These are phyloP conservation scores for Caiman crocodilus DNA, from an alignment of 2,797 vertebrate species.

Conservation along the genomic window DNA sequence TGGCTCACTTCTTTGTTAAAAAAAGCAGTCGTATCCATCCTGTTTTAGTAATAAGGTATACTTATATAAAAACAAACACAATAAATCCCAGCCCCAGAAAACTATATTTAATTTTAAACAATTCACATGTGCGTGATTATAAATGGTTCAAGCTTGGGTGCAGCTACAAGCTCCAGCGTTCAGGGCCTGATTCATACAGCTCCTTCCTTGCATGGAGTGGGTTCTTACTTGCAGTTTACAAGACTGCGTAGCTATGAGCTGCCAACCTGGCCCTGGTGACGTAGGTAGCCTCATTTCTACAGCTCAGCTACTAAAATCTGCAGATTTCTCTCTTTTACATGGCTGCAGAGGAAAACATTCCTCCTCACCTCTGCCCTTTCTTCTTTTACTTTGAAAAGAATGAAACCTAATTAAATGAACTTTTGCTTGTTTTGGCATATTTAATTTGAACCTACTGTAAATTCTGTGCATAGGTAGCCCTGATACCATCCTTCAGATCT, in stretches of 20 bases:
- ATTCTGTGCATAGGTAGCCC: not conserved
- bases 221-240: not conserved
- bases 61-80: no score
- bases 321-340: not conserved
- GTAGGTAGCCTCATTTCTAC: not conserved
- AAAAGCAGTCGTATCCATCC: not conserved
- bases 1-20: not conserved
- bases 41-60: not conserved
- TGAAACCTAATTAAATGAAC: conserved; percentile 8
- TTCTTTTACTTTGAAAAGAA: not conserved
- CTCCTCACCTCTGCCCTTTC: not conserved
- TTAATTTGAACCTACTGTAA: not conserved
- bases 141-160: conserved; percentile 4
- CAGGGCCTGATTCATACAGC: not conserved
- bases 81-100: no score
- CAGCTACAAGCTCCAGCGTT: not conserved
- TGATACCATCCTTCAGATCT: conserved; percentile 20
- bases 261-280: not conserved
- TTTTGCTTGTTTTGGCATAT: conserved; percentile 29
- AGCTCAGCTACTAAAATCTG: not conserved
- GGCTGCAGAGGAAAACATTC: conserved; percentile 31
- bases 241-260: not conserved
- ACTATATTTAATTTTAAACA: not conserved
- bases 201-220: not conserved
- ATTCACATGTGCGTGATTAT: conserved; percentile 6